These are phyloP conservation scores for Hafferia zeledoni DNA, from an alignment of 2,797 vertebrate genomes.

Conservation along the genomic window DNA sequence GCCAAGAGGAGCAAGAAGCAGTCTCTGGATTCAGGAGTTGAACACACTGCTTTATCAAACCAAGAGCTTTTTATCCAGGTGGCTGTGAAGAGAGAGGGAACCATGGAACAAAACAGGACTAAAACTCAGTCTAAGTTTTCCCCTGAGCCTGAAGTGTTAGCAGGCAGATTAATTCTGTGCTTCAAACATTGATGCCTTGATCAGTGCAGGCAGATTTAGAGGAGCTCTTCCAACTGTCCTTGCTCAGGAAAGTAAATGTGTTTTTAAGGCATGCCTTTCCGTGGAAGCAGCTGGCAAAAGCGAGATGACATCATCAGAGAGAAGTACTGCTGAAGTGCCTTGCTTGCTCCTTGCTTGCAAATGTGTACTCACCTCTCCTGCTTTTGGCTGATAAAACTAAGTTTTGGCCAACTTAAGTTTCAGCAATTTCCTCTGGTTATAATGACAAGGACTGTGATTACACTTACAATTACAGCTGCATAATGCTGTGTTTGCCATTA, in stretches of 20 bases:
- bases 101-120: background rate
- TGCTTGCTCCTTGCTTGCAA: background rate
- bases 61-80: background rate
- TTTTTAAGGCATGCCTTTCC: background rate
- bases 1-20: background rate
- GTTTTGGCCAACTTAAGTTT: background rate
- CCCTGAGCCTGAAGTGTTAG: background rate
- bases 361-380: background rate
- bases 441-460: background rate
- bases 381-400: background rate
- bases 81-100: background rate
- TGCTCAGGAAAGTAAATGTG: background rate
- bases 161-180: background rate
- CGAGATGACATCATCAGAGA: background rate
- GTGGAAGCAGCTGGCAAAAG: background rate
- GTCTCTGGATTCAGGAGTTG: fast-evolving
- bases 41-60: background rate
- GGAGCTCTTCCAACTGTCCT: background rate
- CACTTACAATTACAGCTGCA: background rate
- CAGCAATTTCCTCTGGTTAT: background rate
- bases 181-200: background rate
- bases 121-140: background rate
- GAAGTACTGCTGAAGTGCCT: background rate
- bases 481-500: background rate
- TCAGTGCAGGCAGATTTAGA: background rate